Evolutionary conservation across 2,888 invertebrate species (phyloP), one percentile per base, ranked within the genome.

Genomic region (Diploptera punctata): DNA sequence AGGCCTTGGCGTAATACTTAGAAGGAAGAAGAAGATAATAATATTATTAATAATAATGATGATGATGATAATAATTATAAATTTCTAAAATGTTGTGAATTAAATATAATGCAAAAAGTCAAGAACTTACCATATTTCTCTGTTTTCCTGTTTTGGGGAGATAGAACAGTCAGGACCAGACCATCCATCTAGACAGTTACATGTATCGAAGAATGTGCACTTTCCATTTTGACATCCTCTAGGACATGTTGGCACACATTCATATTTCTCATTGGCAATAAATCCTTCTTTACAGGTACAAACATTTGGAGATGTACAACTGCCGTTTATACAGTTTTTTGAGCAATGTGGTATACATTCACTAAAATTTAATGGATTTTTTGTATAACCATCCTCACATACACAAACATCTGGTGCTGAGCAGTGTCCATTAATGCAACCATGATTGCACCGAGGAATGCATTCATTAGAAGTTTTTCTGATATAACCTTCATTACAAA

Each of bases 211-310:
- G 1, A n/a, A 16, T 7, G 60, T 18, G 31, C 60, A 60, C 7
- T 74, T 65, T 2, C 83, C 83, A 67, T 83, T 80, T 38, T 10
- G 7, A 60, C 68, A 69, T 21, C 68, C 68, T 43, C 10, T 21
- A 18, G 68, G 38, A 57, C 68, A 69, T 24, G 4, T 38, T 18
- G 47, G 65, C 29, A 38, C 24, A 43, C 68, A 69, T 10, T 72
- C 74, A 73, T 62, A 75, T 3, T 73, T 76, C 29, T 57, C 13
- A 10, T 31, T 13, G 13, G 9, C 24, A 26, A 47, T 18, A 21
- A 75, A 79, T 13, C 78, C 78, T 21, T 49, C 13, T 9, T 57
- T 21, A 49, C 77, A 77, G 9, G 52, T 67, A 67, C 77, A 77
- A 3, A 43, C 70, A 10, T 75, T 60, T 5, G 77, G 76, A 24